phyloP scores from a whole-genome alignment of 2,113 vertebrate species.

The Caretta caretta region DNA sequence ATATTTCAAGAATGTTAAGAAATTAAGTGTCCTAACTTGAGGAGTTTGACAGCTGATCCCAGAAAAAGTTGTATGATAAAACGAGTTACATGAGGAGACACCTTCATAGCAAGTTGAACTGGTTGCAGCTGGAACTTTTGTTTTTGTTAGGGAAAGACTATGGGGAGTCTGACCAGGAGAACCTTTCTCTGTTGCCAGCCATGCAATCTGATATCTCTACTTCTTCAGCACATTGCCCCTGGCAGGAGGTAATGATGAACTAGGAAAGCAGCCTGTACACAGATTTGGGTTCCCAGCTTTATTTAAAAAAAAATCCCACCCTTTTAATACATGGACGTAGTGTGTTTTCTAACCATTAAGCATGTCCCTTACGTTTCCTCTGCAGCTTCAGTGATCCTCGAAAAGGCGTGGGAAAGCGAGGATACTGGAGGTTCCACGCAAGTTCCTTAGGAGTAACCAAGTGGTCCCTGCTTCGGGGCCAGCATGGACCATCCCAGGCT shows the following conservation, averaged over 20 bases:
- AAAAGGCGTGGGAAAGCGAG: slow-evolving; percentile 54
- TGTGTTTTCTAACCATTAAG: not conserved
- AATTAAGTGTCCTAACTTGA: not conserved
- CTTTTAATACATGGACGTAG: not conserved
- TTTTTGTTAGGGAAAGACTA: not conserved
- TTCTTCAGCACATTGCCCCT: not conserved
- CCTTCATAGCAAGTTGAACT: not conserved
- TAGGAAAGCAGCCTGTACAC: not conserved
- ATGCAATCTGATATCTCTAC: not conserved
- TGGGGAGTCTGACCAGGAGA: not conserved
- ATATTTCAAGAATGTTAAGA: not conserved
- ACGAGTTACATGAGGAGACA: not conserved
- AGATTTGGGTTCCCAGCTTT: not conserved
- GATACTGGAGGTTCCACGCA: slow-evolving; percentile 48
- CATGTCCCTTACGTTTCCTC: not conserved
- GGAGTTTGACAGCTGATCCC: not conserved
- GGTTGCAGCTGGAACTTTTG: not conserved
- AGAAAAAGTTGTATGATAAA: not conserved
- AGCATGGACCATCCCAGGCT: not conserved
- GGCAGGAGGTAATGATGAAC: not conserved
- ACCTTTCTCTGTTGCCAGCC: too few relatives aligned
- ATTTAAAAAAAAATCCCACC: not conserved
- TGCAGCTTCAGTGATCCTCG: not conserved
- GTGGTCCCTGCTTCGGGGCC: slow-evolving; percentile 11
- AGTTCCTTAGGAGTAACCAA: not conserved